Base-by-base conservation (phyloP, 2,113 vertebrate species). In the Xenus cinereus region DNA sequence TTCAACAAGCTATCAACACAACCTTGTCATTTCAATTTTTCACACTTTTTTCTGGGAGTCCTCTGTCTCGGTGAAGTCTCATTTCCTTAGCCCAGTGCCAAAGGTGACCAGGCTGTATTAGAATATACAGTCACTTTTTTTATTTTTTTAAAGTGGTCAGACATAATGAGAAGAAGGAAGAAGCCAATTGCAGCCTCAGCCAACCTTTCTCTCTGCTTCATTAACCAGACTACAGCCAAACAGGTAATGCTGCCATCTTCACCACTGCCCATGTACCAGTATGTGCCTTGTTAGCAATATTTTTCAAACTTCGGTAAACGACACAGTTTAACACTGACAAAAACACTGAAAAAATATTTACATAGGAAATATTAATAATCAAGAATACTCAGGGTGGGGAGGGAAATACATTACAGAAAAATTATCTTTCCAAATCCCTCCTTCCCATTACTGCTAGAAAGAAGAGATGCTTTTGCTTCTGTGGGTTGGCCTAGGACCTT, bases 21-120 rank as follows among this genome's bases (percentile, higher is more conserved):
- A 81, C 41, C 54, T 97, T 97, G 98, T 98, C 98, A 98, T 95
- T 93, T 97, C 95, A 46, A 98, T 98, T 98, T 92, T 97, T 82
- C 97, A 98, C 97, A 97, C 97, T 97, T 72, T 78, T 79, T 94
- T 69, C 86, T 95, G 95, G 92, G 93, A 92, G 86, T 84, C 82
- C 41, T 96, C 95, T 87, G 59, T 89, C 91, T 91, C 51, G 3
- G 84, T 56, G 84, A 83, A 87, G 90, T 75, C 95, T 69, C 92
- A 94, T 96, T 89, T 92, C 92, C 84, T 96, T 82, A 50, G 45
- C 62, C 66, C 41, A 28, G 74, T 85, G 80, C 77, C 87, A 95
- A 96, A 97, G 95, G 84, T 95, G 84, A 79, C 74, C 78, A 96
- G 74, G 37, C 39, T 96, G 53, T 69, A 59, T 84, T 78, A 75